Conservation (phyloP, 2,888 invertebrate genomes). For the Empis stercorea region DNA sequence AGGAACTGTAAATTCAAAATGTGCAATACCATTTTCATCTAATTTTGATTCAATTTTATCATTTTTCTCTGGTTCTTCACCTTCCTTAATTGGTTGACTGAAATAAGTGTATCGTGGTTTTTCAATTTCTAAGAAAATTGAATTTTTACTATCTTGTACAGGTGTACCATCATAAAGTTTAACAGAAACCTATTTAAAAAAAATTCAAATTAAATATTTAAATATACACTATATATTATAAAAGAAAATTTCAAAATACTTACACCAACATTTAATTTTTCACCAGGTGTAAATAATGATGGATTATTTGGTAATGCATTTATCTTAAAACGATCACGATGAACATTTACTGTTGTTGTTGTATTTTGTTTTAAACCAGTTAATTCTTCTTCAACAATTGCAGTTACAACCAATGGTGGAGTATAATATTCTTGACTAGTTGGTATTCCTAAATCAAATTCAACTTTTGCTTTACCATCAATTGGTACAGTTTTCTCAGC, state of each 20-base stretch:
- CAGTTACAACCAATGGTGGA: conserved; percentile 46
- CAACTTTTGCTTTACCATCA: conserved; percentile 52
- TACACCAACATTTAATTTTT: conserved; percentile 72
- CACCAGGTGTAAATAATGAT: conserved; percentile 77
- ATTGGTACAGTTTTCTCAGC: conserved; percentile 56
- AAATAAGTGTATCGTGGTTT: conserved; percentile 11
- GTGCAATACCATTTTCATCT: conserved; percentile 50
- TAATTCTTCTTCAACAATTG: conserved; percentile 78
- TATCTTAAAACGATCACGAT: conserved; percentile 63
- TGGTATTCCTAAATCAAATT: conserved; percentile 49
- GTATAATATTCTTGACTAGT: conserved; percentile 18
- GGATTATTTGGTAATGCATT: conserved; percentile 46
- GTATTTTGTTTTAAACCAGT: conserved; percentile 71
- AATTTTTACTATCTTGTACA: conserved; percentile 43
- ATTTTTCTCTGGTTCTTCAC: conserved; percentile 28
- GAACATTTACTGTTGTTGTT: conserved; percentile 57
- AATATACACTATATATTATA: too few relatives aligned
- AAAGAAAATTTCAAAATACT: too few relatives aligned
- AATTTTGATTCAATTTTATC: conserved; percentile 28
- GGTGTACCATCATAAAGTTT: conserved; percentile 57
- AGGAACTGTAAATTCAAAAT: conserved; percentile 49
- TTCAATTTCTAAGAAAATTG: conserved; percentile 35
- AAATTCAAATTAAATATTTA: neutral
- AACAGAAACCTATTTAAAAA: conserved; percentile 44
- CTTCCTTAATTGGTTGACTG: neutral